Percentiles rank a stretch among this genome's conserved stretches.
phyloP scores from a whole-genome alignment of 1,140 invertebrate species.

The Zaprionus nigranus region DNA sequence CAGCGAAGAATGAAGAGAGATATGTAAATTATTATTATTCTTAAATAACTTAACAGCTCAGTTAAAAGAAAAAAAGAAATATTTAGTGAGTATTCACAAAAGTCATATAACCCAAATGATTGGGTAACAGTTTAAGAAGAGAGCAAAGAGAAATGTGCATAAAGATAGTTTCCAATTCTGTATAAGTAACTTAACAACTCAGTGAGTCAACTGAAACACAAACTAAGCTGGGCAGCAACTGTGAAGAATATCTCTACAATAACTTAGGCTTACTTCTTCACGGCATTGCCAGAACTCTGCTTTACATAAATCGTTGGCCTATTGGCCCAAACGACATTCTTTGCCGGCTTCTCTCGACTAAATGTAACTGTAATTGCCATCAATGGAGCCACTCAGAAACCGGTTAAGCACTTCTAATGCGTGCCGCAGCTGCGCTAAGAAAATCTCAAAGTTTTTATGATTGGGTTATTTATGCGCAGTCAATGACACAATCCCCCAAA shows the following conservation, averaged over 20 bases:
- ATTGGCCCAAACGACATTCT: constrained; percentile 27
- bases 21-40: too few species aligned
- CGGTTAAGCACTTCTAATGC: constrained; percentile 64
- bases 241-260: neutral
- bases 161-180: neutral
- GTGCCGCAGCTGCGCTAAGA: neutral
- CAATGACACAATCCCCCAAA: constrained; percentile 49
- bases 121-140: neutral
- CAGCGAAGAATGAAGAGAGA: too few species aligned
- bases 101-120: too few species aligned
- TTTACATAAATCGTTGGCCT: constrained; percentile 49
- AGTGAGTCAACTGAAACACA: neutral
- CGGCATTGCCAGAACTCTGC: constrained; percentile 12
- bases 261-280: neutral
- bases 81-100: too few species aligned
- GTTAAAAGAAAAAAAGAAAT: too few species aligned
- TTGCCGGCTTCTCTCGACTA: constrained; percentile 12
- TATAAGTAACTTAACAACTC: neutral
- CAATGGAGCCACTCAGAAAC: constrained; percentile 43
- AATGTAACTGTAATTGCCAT: constrained; percentile 71
- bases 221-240: neutral
- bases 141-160: neutral
- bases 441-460: constrained; percentile 39
- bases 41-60: too few species aligned
- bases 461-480: constrained; percentile 48